These are phyloP conservation scores for Nephrotoma flavescens DNA, from an alignment of 2,888 invertebrate species.

Conservation along the genomic window DNA sequence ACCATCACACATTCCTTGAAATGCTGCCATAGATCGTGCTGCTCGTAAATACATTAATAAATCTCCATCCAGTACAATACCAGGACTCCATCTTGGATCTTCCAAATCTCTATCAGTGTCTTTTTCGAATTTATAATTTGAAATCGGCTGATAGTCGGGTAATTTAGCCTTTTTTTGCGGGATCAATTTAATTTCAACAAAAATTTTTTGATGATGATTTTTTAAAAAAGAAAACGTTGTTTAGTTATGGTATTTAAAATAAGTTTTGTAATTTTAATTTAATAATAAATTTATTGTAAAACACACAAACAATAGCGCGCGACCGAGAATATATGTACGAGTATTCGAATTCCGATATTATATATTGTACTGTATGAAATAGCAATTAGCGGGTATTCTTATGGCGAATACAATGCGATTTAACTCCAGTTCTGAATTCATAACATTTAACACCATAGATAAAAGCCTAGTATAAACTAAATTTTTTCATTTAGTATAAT, in stretches of 20 bases:
- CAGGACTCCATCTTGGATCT: slow-evolving; percentile 89
- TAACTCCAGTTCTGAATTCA: no score
- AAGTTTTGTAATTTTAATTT: background rate
- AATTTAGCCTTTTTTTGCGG: slow-evolving; percentile 29
- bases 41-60: slow-evolving; percentile 95
- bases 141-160: slow-evolving; percentile 36
- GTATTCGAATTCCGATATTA: background rate
- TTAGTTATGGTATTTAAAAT: background rate
- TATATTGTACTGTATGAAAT: background rate
- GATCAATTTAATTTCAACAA: background rate
- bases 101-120: slow-evolving; percentile 43
- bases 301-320: background rate
- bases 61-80: slow-evolving; percentile 84
- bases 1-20: slow-evolving; percentile 96
- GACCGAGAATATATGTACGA: no score
- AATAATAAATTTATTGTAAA: background rate
- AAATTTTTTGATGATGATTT: background rate
- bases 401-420: no score
- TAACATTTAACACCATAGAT: no score
- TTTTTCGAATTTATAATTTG: slow-evolving; percentile 35
- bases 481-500: no score
- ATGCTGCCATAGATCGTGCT: slow-evolving; percentile 95
- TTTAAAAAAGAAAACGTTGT: background rate
- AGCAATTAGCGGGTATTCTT: background rate
- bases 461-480: no score